Evolutionary conservation across 2,113 vertebrate genomes (phyloP).

Genomic region (Catharus fuscescens): DNA sequence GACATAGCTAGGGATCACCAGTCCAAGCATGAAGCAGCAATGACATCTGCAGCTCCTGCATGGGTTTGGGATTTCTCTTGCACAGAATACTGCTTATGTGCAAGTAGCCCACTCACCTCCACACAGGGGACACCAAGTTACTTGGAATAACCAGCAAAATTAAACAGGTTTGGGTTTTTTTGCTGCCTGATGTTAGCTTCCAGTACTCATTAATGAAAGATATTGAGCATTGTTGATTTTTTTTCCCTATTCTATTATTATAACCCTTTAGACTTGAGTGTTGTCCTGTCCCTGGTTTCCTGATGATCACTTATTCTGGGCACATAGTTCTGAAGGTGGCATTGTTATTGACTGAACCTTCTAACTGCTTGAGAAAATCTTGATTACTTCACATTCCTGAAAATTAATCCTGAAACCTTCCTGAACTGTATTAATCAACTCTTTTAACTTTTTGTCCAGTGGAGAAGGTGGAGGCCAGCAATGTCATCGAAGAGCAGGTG

Average conservation of each 20-base stretch:
- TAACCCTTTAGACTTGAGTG: not conserved
- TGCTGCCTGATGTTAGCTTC: not conserved
- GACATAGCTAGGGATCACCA: not conserved
- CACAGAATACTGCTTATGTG: not conserved
- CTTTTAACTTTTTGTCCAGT: constrained; percentile 40
- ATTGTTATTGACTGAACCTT: constrained; percentile 56
- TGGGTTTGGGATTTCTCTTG: not conserved
- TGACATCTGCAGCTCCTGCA: constrained; percentile 23
- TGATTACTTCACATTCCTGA: constrained; percentile 66
- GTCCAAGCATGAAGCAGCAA: constrained; percentile 2
- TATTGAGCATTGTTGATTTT: not conserved
- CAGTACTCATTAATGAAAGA: not conserved
- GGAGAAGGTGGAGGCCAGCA: constrained; percentile 33
- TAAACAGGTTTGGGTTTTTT: not conserved
- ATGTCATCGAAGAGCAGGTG: constrained; percentile 30
- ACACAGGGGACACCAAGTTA: not conserved
- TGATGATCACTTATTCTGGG: constrained; percentile 17
- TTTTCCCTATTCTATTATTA: not conserved
- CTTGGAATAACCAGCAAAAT: not conserved
- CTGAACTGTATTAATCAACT: constrained; percentile 60
- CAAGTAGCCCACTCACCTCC: not conserved
- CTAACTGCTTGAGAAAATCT: constrained; percentile 60
- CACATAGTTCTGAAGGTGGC: constrained; percentile 53
- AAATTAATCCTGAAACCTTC: constrained; percentile 66
- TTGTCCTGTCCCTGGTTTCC: not conserved